phyloP scores from a whole-genome alignment of 2,797 vertebrate genomes.

The Melanotaenia trifasciata region DNA sequence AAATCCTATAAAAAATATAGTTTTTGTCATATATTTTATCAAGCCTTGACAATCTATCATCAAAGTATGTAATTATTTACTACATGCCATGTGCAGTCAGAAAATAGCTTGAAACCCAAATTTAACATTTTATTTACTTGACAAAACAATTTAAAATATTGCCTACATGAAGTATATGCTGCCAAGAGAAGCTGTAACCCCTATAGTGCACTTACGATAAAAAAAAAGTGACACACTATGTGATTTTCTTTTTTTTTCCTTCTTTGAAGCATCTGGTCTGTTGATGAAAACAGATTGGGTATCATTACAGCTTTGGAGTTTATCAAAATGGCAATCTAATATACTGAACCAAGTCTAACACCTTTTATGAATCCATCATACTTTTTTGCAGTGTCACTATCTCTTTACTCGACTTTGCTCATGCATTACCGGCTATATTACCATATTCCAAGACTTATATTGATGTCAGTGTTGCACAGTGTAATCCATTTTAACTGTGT shows the following conservation, averaged over 20 bases:
- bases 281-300: constrained; percentile 32
- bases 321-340: constrained; percentile 33
- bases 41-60: neutral
- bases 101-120: neutral
- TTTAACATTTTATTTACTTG: neutral
- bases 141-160: neutral
- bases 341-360: neutral
- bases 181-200: neutral
- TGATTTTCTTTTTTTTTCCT: neutral
- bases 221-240: neutral
- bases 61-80: neutral
- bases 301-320: constrained; percentile 34
- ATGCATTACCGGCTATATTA: neutral
- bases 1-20: neutral
- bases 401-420: constrained; percentile 20
- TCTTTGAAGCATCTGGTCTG: neutral
- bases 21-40: neutral
- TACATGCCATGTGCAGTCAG: neutral
- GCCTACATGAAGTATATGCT: too few relatives aligned
- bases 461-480: constrained; percentile 3
- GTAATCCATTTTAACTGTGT: neutral
- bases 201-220: too few relatives aligned
- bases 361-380: constrained; percentile 26
- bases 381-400: constrained; percentile 7
- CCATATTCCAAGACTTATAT: constrained; percentile 20